Base-by-base conservation (phyloP, 2,888 invertebrate species). In the Drosophila paramelanica region DNA sequence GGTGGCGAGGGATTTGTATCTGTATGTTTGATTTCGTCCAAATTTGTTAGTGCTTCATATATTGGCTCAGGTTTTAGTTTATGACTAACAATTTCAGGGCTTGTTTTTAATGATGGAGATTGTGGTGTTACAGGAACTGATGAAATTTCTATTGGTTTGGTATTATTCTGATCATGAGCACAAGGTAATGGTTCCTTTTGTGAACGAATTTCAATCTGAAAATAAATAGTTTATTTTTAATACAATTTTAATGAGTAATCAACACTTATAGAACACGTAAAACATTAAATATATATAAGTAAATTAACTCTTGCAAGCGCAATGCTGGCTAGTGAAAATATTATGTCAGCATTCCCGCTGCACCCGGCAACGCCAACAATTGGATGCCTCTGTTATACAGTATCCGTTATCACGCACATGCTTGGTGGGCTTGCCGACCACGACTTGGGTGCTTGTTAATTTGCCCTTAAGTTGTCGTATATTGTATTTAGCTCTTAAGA, bases 21-120 rank as follows among this genome's bases (percentile, higher is more conserved):
- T 36, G 11, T 47, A 2, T 14, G 23, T 31, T 71, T 46, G 2
- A 36, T 17, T 41, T 56, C 25, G 10, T 59, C 46, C 1, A 31
- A 25, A 6, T 96, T 96, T 73, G 96, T 93, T 6, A 97, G 96
- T 0, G 97, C 95, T 90, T 97, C 97, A 91, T 97, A 97, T 77
- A 97, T 97, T 0, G 97, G 97, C 91, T 96, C 96, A 67, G 94
- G 94, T 53, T 65, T 67, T 38, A 39, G 5, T 33, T 62, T 45
- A 10, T 27, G 31, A 33, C 51, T 51, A 6, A 17, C 36, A 10
- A 25, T 45, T 33, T 2, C 43, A 6, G 27, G 25, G 8, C 2
- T 31, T 11, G n/a, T 47, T 25, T 57, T 46, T 10, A 65, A 53
- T 6, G 94, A 94, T 4, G 94, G 95, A 1, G 96, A 96, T 2